These are phyloP conservation scores for Ceriagrion tenellum DNA, from an alignment of 2,888 invertebrate genomes.

Conservation along the genomic window DNA sequence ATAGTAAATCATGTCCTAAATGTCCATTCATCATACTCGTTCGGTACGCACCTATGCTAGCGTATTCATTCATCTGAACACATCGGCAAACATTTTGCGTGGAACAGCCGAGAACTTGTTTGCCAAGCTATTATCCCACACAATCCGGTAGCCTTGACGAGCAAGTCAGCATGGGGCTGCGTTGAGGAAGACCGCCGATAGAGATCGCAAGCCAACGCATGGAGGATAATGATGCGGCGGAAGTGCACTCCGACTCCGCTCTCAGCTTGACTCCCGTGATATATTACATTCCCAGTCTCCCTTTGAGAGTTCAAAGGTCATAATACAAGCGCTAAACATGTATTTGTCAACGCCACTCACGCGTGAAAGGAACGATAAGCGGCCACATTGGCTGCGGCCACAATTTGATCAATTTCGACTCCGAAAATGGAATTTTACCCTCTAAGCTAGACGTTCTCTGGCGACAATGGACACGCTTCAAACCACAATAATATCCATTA, in stretches of 20 bases:
- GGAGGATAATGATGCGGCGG: slow-evolving; percentile 15
- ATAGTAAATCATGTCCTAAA: neutral
- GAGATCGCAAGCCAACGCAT: neutral
- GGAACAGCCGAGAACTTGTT: neutral
- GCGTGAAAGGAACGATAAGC: neutral
- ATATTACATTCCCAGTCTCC: slow-evolving; percentile 9
- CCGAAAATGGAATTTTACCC: neutral
- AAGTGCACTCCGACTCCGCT: neutral
- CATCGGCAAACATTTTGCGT: neutral
- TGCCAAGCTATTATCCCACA: neutral
- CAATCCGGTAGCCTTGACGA: neutral
- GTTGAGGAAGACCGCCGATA: neutral
- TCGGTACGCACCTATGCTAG: neutral
- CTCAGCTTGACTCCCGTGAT: neutral
- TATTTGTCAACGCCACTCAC: slow-evolving; percentile 3
- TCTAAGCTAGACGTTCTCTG: neutral
- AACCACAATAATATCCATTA: neutral
- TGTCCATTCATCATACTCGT: neutral
- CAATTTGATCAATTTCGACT: neutral
- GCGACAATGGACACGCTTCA: neutral
- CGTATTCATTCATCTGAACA: neutral
- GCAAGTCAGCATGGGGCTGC: neutral
- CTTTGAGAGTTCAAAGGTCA: slow-evolving; percentile 8
- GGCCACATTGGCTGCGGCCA: neutral
- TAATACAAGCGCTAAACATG: neutral